Evolutionary conservation across 2,113 vertebrate genomes (phyloP).

Genomic region (Amphiprion ocellaris): DNA sequence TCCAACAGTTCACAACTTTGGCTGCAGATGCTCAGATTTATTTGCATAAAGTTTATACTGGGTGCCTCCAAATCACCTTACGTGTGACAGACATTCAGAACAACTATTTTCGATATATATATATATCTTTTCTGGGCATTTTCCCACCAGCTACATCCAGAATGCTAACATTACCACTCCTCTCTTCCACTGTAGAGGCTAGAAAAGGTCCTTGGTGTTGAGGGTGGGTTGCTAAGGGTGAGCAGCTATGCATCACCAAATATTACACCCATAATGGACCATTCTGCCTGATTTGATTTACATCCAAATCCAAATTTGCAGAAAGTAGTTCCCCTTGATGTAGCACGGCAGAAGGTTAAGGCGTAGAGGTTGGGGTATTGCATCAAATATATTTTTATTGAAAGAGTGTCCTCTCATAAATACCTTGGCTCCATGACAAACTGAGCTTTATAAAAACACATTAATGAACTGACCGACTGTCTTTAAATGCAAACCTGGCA

Average conservation of each 20-base stretch:
- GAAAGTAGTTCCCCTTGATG: background rate
- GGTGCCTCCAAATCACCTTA: background rate
- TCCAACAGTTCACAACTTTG: background rate
- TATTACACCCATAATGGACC: background rate
- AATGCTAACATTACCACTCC: background rate
- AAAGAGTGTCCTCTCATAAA: too few relatives aligned
- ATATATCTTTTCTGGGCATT: background rate
- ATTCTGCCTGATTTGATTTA: background rate
- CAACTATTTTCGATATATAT: background rate
- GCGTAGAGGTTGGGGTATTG: background rate
- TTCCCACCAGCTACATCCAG: background rate
- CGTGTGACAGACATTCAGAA: background rate
- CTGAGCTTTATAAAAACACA: too few relatives aligned
- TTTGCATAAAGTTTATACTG: background rate
- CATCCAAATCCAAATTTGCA: background rate
- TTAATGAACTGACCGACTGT: too few relatives aligned
- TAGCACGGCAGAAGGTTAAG: background rate
- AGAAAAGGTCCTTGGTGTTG: background rate
- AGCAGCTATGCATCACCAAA: too few relatives aligned
- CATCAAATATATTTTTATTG: too few relatives aligned
- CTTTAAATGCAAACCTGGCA: too few relatives aligned
- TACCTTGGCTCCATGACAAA: too few relatives aligned
- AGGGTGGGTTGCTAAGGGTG: background rate
- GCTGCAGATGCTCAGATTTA: background rate
- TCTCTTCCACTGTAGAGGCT: background rate